Evolutionary conservation across 2,888 invertebrate species (phyloP).

Genomic region (Theristus sp.): DNA sequence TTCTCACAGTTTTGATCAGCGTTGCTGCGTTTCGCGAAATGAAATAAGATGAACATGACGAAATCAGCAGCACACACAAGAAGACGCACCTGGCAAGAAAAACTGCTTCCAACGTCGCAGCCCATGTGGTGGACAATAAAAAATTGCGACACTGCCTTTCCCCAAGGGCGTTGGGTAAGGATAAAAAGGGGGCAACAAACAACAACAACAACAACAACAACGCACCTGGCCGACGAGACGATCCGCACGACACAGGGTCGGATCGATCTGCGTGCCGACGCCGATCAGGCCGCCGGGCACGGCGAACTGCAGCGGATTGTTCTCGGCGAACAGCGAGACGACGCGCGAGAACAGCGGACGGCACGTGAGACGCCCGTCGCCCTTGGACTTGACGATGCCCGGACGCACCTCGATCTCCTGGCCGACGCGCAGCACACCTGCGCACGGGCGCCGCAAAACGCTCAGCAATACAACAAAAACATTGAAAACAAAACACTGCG

Average conservation of each 20-base stretch:
- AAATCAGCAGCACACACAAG: too few relatives aligned
- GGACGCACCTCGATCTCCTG: conserved; percentile 95
- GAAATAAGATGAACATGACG: too few relatives aligned
- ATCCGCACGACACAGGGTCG: conserved; percentile 92
- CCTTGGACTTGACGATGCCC: conserved; percentile 86
- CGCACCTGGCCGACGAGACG: conserved; percentile 85
- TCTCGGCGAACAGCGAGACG: conserved; percentile 88
- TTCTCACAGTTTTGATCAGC: too few relatives aligned
- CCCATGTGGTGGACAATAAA: too few relatives aligned
- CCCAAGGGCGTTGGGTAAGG: background rate
- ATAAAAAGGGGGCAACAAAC: background rate
- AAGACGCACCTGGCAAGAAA: too few relatives aligned
- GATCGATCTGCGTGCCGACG: conserved; percentile 97
- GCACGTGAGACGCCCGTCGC: conserved; percentile 83
- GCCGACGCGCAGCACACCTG: conserved; percentile 47
- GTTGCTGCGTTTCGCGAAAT: too few relatives aligned
- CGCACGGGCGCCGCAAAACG: too few relatives aligned
- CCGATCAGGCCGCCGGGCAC: conserved; percentile 98
- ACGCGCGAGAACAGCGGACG: conserved; percentile 88
- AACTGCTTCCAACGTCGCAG: too few relatives aligned
- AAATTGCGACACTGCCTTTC: too few relatives aligned
- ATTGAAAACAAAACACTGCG: too few relatives aligned
- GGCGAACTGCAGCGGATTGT: conserved; percentile 89
- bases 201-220: background rate
- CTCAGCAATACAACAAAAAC: too few relatives aligned